Conservation (phyloP, 2,888 invertebrate genomes). For the Habroteleia sp. region DNA sequence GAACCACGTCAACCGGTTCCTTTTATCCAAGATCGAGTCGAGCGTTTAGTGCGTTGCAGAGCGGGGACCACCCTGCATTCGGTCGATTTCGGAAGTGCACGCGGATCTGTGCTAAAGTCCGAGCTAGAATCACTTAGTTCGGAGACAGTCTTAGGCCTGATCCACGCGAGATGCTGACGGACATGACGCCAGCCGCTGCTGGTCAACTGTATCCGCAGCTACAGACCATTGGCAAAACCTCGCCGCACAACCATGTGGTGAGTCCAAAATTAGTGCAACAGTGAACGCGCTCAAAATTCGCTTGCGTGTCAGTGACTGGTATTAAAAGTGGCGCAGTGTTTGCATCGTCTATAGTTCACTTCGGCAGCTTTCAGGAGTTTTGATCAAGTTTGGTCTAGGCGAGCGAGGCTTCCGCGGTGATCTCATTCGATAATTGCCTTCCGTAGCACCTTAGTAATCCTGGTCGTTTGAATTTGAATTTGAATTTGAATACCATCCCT, state of each 20-base stretch:
- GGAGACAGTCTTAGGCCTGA: no score
- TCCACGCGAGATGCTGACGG: conserved; percentile 78
- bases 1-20: conserved; percentile 80
- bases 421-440: no score
- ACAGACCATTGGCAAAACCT: conserved; percentile 79
- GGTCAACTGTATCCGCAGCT: conserved; percentile 81
- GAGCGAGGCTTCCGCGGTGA: no score
- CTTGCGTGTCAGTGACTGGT: no score
- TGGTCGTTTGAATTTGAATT: no score
- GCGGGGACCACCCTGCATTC: conserved; percentile 69
- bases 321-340: no score
- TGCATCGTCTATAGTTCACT: no score
- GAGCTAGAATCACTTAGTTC: no score
- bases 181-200: conserved; percentile 81
- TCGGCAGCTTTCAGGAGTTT: no score
- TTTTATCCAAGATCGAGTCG: conserved; percentile 64
- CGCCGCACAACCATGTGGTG: conserved; percentile 80
- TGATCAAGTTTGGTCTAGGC: no score
- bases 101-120: not conserved
- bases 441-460: conserved; percentile 19
- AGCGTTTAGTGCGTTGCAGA: conserved; percentile 44
- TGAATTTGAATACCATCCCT: no score
- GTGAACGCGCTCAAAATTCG: conserved; percentile 16
- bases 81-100: conserved; percentile 18
- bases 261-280: conserved; percentile 68